These are phyloP conservation scores for Oncorhynchus kisutch DNA, from an alignment of 2,113 vertebrate species.

Conservation along the genomic window DNA sequence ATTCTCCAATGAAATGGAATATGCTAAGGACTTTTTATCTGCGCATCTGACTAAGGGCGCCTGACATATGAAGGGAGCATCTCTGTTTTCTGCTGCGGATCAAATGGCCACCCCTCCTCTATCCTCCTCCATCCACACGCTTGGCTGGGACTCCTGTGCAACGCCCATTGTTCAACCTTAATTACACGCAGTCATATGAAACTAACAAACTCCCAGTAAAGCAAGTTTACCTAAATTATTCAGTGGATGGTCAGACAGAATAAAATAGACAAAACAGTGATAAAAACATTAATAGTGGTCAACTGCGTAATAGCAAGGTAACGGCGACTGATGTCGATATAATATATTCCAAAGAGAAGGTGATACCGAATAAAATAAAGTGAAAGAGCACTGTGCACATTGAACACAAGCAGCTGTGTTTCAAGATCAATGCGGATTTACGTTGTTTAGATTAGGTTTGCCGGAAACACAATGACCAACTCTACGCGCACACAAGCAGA, in stretches of 20 bases:
- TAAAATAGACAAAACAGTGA: not conserved
- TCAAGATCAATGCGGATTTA: not conserved
- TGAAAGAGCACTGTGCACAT: not conserved
- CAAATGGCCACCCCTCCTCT: slow-evolving; percentile 69
- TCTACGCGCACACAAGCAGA: slow-evolving; percentile 4
- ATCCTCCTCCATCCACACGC: slow-evolving; percentile 39
- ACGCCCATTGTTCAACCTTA: slow-evolving; percentile 79
- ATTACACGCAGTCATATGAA: slow-evolving; percentile 80
- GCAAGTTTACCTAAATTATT: not conserved
- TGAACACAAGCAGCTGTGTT: not conserved
- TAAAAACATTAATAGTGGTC: not conserved
- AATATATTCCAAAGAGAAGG: slow-evolving; percentile 37
- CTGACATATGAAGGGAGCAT: slow-evolving; percentile 79
- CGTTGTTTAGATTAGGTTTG: not conserved
- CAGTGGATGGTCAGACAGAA: slow-evolving; percentile 5
- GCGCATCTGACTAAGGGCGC: slow-evolving; percentile 64
- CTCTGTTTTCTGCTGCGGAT: slow-evolving; percentile 75
- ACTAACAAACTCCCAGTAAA: slow-evolving; percentile 50
- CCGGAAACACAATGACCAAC: slow-evolving; percentile 1
- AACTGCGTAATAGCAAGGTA: not conserved
- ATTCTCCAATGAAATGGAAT: not conserved
- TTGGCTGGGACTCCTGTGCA: slow-evolving; percentile 41
- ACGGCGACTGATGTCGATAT: not conserved
- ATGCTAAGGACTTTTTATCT: slow-evolving; percentile 59
- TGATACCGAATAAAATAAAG: slow-evolving; percentile 45